Evolutionary conservation across 2,113 vertebrate species (phyloP).

Genomic region (Podiceps cristatus): DNA sequence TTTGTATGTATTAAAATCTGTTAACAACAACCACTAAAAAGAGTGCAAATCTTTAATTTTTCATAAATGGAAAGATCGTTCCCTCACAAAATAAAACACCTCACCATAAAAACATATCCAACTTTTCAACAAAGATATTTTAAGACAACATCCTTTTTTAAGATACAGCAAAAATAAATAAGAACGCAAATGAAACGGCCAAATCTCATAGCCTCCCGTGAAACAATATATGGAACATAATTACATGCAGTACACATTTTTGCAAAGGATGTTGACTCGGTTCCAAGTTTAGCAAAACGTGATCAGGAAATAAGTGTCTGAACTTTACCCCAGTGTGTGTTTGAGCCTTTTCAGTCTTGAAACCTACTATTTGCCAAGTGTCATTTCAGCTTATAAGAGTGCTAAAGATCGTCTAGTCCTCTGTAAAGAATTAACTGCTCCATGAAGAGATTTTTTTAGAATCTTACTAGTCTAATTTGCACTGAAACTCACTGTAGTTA

Average conservation of each 20-base stretch:
- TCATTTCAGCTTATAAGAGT: background rate
- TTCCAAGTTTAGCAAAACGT: slow-evolving; percentile 3
- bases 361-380: background rate
- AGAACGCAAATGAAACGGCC: background rate
- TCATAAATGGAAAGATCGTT: background rate
- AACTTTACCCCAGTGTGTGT: background rate
- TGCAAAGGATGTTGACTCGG: slow-evolving; percentile 16
- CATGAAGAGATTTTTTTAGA: background rate
- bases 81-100: background rate
- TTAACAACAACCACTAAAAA: background rate
- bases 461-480: background rate
- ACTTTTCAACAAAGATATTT: background rate
- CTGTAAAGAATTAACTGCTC: background rate
- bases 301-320: slow-evolving; percentile 2
- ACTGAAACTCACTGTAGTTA: background rate
- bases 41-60: background rate
- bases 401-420: background rate
- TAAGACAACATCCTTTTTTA: background rate
- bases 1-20: background rate
- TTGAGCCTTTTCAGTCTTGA: background rate
- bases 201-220: background rate
- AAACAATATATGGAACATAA: slow-evolving; percentile 11
- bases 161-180: background rate
- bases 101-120: background rate
- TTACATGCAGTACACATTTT: background rate